Percentiles rank a stretch among this genome's conserved stretches.
Conservation (phyloP, 2,113 vertebrate species). For the Myocastor coypus region DNA sequence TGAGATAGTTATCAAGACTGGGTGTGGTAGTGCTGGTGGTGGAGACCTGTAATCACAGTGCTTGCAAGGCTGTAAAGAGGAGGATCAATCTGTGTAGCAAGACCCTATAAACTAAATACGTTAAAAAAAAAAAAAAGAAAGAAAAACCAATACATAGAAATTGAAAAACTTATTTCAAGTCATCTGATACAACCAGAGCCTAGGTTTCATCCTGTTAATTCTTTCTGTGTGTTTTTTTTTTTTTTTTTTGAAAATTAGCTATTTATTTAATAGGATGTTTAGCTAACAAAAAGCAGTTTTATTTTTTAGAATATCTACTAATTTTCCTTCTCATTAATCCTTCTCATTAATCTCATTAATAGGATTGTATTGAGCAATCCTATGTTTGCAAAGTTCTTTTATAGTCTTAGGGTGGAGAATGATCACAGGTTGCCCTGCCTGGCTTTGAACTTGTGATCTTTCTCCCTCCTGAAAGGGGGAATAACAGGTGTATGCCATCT, state of each 20-base stretch:
- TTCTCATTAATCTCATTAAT: too few species aligned
- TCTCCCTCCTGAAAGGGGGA: neutral
- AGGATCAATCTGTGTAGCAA: too few species aligned
- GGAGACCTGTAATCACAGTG: too few species aligned
- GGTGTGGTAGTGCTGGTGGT: too few species aligned
- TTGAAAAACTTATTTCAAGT: constrained; percentile 22
- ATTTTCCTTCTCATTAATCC: constrained; percentile 52
- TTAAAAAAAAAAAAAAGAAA: too few species aligned
- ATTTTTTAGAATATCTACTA: constrained; percentile 36
- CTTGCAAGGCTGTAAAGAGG: too few species aligned
- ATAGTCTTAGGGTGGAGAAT: neutral
- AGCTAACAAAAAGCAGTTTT: constrained; percentile 7
- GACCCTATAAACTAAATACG: too few species aligned
- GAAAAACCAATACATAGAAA: neutral
- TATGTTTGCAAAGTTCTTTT: constrained; percentile 5
- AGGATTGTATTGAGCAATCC: neutral
- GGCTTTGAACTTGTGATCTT: neutral
- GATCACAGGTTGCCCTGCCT: neutral
- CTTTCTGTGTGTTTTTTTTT: neutral
- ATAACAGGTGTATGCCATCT: neutral
- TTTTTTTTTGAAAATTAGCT: constrained; percentile 27
- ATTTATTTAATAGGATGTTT: constrained; percentile 49
- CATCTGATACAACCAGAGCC: constrained; percentile 13
- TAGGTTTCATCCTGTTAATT: constrained; percentile 59
- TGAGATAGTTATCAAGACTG: too few species aligned